Conservation (phyloP, 2,888 invertebrate genomes). For the Zygogramma bicolorata region DNA sequence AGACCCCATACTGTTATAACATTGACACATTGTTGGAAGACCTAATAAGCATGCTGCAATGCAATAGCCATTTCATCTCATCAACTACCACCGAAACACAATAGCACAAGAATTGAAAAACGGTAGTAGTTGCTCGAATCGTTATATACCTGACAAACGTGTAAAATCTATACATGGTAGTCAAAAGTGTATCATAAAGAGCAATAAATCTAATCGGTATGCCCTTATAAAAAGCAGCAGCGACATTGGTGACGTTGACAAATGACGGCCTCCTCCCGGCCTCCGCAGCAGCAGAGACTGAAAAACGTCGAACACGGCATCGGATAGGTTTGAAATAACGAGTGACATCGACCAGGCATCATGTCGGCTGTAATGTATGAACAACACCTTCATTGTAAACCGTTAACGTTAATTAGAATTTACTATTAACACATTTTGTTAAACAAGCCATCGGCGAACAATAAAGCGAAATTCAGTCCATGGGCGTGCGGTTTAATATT, state of each 20-base stretch:
- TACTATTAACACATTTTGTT: constrained; percentile 62
- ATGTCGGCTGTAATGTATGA: constrained; percentile 61
- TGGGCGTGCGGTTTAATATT: constrained; percentile 23
- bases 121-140: neutral
- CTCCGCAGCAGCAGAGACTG: constrained; percentile 20
- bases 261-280: constrained; percentile 37
- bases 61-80: neutral
- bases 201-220: constrained; percentile 43
- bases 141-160: constrained; percentile 31
- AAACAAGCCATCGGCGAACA: constrained; percentile 57
- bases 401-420: constrained; percentile 64
- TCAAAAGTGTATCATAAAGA: constrained; percentile 41
- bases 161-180: constrained; percentile 41
- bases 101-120: neutral
- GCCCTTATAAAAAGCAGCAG: constrained; percentile 39
- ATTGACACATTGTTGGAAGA: no score
- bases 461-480: constrained; percentile 41
- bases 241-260: constrained; percentile 45
- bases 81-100: neutral
- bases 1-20: no score
- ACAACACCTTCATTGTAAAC: constrained; percentile 63
- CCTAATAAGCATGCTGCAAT: neutral
- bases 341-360: constrained; percentile 55
- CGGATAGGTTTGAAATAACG: constrained; percentile 47
- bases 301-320: constrained; percentile 32